Evolutionary conservation across 1,140 invertebrate genomes (phyloP), one percentile per base, ranked within the genome.

Genomic region (Anastrepha ludens): DNA sequence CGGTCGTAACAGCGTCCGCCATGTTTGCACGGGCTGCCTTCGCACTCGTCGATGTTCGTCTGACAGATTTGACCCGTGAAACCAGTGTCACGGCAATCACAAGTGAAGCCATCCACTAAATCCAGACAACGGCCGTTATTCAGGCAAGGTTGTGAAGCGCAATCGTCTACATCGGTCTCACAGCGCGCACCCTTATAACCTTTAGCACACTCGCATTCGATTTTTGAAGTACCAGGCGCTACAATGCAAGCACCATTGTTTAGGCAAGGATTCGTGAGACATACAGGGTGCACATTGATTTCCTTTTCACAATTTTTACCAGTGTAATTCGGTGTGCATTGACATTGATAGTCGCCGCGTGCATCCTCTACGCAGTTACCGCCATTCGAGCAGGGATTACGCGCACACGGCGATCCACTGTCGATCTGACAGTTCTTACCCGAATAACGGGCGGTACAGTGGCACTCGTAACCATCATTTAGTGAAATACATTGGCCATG

Each of bases 391-490:
- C 98, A 98, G 0, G 96, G 96, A 89, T 92, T 94, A 65, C 93
- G 95, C 59, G 94, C 93, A 91, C 97, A 98, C 17, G 96, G 95
- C 89, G 96, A 94, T 87, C 96, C 96, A 92, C 94, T 95, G 93
- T 98, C 97, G 91, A 96, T 95, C 93, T 98, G 95, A 94, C 97
- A 98, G 93, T 97, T 97, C 94, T 96, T 96, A 88, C 97, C 97
- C 87, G 95, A 95, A 93, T 97, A 97, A 81, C 97, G 95, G 50
- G 96, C 94, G 70, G 95, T 94, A 94, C 97, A 98, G 90, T 96
- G 95, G 93, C 97, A 98, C 89, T 96, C 95, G 93, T 97, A 97
- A 88, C 95, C 95, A 91, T 97, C 96, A 88, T 94, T 94, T 91
- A 95, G 94, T 50, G 96, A 96, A 78, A 97, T 95, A 93, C 97